Conservation (phyloP, 1,140 invertebrate species). For the Cardiocondyla obscurior region DNA sequence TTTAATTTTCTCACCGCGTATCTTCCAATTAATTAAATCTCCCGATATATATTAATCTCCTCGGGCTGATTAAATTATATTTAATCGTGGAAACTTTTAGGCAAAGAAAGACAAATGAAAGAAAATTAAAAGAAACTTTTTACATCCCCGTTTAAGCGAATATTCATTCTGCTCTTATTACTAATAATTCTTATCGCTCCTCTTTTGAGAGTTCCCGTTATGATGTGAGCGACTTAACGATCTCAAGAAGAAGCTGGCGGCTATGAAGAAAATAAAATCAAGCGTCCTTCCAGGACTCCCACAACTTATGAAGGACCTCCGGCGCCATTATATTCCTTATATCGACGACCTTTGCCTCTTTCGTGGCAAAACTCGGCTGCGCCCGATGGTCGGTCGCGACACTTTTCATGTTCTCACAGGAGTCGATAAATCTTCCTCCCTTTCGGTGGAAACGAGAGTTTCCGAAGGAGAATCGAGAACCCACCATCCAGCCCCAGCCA, state of each 20-base stretch:
- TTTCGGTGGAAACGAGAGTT: conserved; percentile 64
- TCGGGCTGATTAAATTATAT: conserved; percentile 24
- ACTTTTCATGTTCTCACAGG: conserved; percentile 66
- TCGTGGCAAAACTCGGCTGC: conserved; percentile 42
- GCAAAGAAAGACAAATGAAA: background rate
- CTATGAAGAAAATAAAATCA: conserved; percentile 50
- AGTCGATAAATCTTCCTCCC: conserved; percentile 66
- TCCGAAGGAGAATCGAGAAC: conserved; percentile 44
- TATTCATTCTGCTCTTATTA: conserved; percentile 15
- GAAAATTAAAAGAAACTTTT: background rate
- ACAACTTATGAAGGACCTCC: conserved; percentile 45
- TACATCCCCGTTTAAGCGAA: background rate
- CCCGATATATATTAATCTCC: conserved; percentile 29
- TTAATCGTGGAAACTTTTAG: background rate
- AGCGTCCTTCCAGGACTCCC: conserved; percentile 7
- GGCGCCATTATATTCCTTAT: conserved; percentile 44
- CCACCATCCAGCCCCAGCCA: conserved; percentile 1
- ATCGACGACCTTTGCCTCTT: conserved; percentile 5
- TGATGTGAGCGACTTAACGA: conserved; percentile 38
- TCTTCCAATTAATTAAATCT: conserved; percentile 28
- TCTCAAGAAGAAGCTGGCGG: conserved; percentile 4
- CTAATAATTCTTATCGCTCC: conserved; percentile 34
- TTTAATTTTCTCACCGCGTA: conserved; percentile 1
- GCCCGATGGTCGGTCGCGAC: conserved; percentile 59
- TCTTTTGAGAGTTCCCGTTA: conserved; percentile 13